These are phyloP conservation scores for Micrasema longulum DNA, from an alignment of 1,140 invertebrate species.

Conservation along the genomic window DNA sequence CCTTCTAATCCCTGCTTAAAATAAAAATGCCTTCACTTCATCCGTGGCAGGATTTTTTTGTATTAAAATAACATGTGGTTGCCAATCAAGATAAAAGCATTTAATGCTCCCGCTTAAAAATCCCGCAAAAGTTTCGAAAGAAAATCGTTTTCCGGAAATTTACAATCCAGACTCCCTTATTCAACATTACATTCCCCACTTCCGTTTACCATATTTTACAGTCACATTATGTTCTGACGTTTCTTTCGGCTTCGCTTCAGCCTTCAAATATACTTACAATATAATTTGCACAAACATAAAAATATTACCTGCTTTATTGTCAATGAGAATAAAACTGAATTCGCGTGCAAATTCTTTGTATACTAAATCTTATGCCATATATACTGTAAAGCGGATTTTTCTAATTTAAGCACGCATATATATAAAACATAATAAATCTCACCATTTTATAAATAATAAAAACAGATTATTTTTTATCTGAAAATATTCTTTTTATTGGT, in stretches of 20 bases:
- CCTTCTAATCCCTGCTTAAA: neutral
- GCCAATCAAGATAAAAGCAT: slow-evolving; percentile 4
- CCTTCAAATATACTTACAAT: too few relatives aligned
- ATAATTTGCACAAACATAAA: too few relatives aligned
- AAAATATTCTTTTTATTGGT: too few relatives aligned
- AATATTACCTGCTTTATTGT: too few relatives aligned
- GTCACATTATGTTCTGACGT: slow-evolving; percentile 16
- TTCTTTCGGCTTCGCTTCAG: neutral
- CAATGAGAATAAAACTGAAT: too few relatives aligned
- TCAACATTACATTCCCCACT: neutral
- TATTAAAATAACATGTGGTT: neutral
- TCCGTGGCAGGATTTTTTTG: neutral
- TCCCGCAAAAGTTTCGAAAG: slow-evolving; percentile 4
- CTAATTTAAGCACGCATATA: too few relatives aligned
- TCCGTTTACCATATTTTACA: slow-evolving; percentile 14
- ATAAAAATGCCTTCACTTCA: neutral
- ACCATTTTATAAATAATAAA: too few relatives aligned
- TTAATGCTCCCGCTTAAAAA: slow-evolving; percentile 13
- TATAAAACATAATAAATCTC: too few relatives aligned
- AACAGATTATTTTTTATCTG: too few relatives aligned
- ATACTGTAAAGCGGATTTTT: too few relatives aligned
- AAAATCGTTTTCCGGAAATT: slow-evolving; percentile 23
- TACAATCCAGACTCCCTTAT: slow-evolving; percentile 7
- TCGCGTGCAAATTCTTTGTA: too few relatives aligned
- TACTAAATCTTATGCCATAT: too few relatives aligned